Conservation (phyloP, 2,888 invertebrate species). For the Cloeon dipterum region DNA sequence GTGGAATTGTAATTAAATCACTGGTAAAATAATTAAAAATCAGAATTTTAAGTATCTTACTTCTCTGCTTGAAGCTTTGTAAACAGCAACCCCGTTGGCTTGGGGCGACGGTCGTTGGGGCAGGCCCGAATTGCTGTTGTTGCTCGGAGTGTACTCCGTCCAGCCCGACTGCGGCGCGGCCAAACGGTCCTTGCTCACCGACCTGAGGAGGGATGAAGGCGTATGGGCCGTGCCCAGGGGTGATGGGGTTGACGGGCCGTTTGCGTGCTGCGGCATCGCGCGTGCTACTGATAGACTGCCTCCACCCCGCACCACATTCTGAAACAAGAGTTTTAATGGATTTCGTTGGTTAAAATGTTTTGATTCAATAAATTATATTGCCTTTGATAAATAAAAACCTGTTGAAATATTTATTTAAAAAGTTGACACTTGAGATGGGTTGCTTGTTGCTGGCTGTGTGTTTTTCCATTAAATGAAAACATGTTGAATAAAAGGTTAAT, state of each 20-base stretch:
- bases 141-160: slow-evolving; percentile 5
- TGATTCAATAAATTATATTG: too few species aligned
- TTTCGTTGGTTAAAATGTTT: too few species aligned
- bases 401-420: too few species aligned
- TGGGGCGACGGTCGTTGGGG: background rate
- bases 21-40: too few species aligned
- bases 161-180: slow-evolving; percentile 4
- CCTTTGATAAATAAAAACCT: too few species aligned
- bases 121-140: too few species aligned
- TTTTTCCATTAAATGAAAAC: too few species aligned
- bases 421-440: too few species aligned
- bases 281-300: background rate
- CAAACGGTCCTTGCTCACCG: slow-evolving; percentile 6
- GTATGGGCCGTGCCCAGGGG: background rate
- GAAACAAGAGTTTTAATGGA: too few species aligned
- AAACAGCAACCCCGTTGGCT: slow-evolving; percentile 2
- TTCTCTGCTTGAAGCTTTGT: slow-evolving; percentile 4
- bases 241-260: background rate
- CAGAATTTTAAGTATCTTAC: background rate
- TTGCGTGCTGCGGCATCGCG: background rate
- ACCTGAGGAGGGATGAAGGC: background rate
- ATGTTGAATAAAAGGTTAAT: too few species aligned
- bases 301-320: slow-evolving; percentile 1
- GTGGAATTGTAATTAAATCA: too few species aligned
- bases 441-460: too few species aligned